Conservation (phyloP, 2,113 vertebrate species). For the Salminus brasiliensis region DNA sequence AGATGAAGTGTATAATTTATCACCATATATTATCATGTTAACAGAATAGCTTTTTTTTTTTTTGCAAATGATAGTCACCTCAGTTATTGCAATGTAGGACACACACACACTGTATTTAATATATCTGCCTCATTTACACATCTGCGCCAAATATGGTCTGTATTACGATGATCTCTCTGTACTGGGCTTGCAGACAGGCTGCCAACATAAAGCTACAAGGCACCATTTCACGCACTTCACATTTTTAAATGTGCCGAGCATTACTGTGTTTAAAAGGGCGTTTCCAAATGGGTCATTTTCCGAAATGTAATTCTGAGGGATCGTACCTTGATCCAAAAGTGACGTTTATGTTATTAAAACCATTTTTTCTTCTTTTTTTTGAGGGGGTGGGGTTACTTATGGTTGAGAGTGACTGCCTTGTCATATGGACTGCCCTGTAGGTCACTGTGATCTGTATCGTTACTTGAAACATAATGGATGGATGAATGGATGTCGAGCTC, state of each 20-base stretch:
- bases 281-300: constrained; percentile 1
- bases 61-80: background rate
- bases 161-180: constrained; percentile 37
- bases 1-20: constrained; percentile 8
- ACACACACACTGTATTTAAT: constrained; percentile 42
- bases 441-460: constrained; percentile 62
- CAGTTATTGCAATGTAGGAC: constrained; percentile 4
- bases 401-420: constrained; percentile 59
- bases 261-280: background rate
- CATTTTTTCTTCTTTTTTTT: constrained; percentile 41
- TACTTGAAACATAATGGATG: constrained; percentile 68
- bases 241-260: background rate
- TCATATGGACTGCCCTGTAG: constrained; percentile 62
- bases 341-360: constrained; percentile 8
- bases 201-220: constrained; percentile 41
- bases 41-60: constrained; percentile 13
- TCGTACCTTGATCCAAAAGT: background rate
- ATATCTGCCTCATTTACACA: constrained; percentile 44
- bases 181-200: constrained; percentile 52
- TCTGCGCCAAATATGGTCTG: constrained; percentile 70
- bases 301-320: constrained; percentile 15
- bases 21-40: background rate
- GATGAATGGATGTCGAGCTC: constrained; percentile 51
- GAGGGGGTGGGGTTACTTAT: constrained; percentile 60
- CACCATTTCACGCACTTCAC: background rate